Percentiles rank a stretch among this genome's conserved stretches.
phyloP scores from a whole-genome alignment of 2,113 vertebrate genomes.

The Lepus timidus region DNA sequence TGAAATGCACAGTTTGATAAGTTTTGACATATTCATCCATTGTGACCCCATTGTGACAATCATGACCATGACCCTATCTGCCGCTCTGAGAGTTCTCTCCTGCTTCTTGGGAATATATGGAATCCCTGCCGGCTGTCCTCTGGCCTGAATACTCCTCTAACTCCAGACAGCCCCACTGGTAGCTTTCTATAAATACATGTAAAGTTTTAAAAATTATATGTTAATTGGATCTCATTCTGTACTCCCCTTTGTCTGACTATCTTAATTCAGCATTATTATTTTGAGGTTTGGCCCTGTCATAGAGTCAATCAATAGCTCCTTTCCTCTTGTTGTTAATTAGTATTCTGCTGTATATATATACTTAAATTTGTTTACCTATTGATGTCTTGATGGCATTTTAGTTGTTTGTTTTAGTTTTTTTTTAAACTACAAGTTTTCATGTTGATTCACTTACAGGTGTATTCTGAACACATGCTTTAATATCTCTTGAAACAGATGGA shows the following conservation, averaged over 20 bases:
- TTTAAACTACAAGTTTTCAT: not conserved
- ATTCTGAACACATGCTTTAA: not conserved
- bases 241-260: not conserved
- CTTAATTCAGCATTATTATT: not conserved
- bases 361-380: not conserved
- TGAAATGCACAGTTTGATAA: not conserved
- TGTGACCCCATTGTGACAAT: not conserved
- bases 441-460: not conserved
- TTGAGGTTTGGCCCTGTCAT: not conserved
- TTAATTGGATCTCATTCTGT: not conserved
- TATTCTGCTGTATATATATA: not conserved
- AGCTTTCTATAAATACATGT: not conserved
- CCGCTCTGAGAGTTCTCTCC: not conserved
- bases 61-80: not conserved
- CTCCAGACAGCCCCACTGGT: not conserved
- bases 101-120: not conserved
- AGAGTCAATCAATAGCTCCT: not conserved
- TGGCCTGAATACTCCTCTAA: not conserved
- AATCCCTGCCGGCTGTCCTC: not conserved
- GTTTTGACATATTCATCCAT: not conserved
- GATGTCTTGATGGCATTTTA: not conserved
- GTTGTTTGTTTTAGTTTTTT: not conserved
- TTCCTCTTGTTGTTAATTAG: not conserved
- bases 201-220: slow-evolving; percentile 10
- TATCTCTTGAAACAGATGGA: not conserved